These are phyloP conservation scores for Pseudomyrmex sp. DNA, from an alignment of 1,140 invertebrate genomes.

Conservation along the genomic window DNA sequence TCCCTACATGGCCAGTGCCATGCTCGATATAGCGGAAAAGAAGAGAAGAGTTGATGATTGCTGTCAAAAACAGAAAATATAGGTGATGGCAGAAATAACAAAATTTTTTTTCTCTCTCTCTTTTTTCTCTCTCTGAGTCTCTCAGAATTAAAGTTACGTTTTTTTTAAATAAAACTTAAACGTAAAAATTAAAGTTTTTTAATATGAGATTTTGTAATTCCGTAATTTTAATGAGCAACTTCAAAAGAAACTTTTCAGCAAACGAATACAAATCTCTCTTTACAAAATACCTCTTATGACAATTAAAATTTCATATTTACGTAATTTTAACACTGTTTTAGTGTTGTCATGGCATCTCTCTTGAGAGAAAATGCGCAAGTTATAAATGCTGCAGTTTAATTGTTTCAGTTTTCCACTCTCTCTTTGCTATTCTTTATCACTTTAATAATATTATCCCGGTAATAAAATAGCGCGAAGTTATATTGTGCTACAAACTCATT, in stretches of 20 bases:
- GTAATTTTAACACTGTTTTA: neutral
- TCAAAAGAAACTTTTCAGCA: too few relatives aligned
- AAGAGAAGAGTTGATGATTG: neutral
- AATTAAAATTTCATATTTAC: neutral
- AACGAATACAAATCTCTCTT: too few relatives aligned
- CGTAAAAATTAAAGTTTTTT: neutral
- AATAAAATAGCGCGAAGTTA: neutral
- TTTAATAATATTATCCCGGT: slow-evolving; percentile 5
- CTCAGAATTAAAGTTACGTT: too few relatives aligned
- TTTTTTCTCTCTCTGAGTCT: neutral
- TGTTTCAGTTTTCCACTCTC: neutral
- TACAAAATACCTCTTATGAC: too few relatives aligned
- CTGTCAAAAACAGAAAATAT: neutral
- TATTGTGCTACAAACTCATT: neutral
- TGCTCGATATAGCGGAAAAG: neutral
- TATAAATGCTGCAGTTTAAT: neutral
- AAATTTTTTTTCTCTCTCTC: neutral
- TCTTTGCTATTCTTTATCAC: neutral
- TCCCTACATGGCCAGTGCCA: neutral
- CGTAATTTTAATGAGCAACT: too few relatives aligned
- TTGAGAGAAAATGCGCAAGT: slow-evolving; percentile 2
- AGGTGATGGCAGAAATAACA: neutral
- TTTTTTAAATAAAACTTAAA: too few relatives aligned
- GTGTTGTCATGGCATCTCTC: neutral
- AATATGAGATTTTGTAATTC: neutral